Evolutionary conservation across 2,113 vertebrate species (phyloP).

Genomic region (Acrocephalus kingi): DNA sequence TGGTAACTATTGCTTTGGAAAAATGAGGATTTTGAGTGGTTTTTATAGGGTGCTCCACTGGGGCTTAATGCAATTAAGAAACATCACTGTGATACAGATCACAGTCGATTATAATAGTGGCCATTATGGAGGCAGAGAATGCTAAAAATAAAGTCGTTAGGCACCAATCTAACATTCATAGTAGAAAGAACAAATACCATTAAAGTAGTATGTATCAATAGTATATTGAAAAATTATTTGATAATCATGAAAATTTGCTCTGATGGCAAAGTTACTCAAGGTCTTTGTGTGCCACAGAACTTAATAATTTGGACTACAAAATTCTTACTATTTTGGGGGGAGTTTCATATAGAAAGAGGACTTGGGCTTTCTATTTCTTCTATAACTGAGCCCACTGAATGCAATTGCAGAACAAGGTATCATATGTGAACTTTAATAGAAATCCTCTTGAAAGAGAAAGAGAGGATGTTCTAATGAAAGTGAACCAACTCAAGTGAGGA

Average conservation of each 20-base stretch:
- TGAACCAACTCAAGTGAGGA: neutral
- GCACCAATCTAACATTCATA: neutral
- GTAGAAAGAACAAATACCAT: neutral
- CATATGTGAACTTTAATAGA: neutral
- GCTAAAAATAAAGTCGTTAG: neutral
- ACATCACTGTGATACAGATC: neutral
- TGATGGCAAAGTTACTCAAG: neutral
- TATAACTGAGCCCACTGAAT: neutral
- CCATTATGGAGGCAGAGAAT: neutral
- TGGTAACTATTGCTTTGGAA: neutral
- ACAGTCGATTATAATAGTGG: neutral
- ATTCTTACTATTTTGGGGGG: neutral
- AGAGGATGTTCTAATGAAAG: neutral
- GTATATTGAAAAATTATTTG: neutral
- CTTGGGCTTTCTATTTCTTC: fast-evolving
- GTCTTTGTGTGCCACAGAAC: neutral
- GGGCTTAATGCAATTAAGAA: neutral
- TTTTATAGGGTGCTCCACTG: neutral
- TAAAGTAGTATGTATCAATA: neutral
- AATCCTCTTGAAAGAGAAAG: neutral
- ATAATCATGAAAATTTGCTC: neutral
- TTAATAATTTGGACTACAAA: neutral
- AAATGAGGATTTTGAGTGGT: neutral
- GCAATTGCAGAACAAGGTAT: neutral
- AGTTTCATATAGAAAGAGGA: neutral